phyloP scores from a whole-genome alignment of 2,113 vertebrate species.

The Vidua macroura region DNA sequence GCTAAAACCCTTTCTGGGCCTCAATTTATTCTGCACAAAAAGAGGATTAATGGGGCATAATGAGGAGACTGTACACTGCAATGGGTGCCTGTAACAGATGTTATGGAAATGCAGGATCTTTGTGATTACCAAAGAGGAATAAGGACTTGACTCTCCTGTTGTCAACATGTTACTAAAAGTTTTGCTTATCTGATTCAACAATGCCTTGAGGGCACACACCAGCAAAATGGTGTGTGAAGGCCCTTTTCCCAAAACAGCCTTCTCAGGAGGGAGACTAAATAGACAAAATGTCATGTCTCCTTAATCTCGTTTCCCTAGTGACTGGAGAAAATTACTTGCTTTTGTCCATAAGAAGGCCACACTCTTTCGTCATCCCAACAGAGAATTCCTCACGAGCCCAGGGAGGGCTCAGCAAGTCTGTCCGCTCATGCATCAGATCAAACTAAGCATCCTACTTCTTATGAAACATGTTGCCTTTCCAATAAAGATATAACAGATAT shows the following conservation, averaged over 20 bases:
- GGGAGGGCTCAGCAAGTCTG: neutral
- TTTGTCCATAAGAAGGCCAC: neutral
- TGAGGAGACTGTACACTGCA: neutral
- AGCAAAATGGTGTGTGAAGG: neutral
- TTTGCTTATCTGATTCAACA: neutral
- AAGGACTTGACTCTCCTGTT: neutral
- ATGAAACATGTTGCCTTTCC: neutral
- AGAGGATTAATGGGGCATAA: constrained; percentile 7
- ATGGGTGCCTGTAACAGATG: neutral
- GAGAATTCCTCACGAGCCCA: neutral
- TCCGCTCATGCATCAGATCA: neutral
- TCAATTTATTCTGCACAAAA: neutral
- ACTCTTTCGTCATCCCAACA: neutral
- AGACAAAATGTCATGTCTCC: neutral
- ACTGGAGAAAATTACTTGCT: neutral
- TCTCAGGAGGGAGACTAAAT: neutral
- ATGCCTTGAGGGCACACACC: neutral
- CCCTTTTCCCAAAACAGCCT: neutral
- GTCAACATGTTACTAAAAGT: neutral
- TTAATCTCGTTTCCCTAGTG: neutral
- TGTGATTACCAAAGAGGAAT: neutral
- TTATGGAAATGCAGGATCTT: neutral
- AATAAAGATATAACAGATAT: neutral
- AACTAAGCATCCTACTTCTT: neutral
- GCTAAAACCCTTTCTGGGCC: neutral